Conservation (phyloP, 2,797 vertebrate genomes). For the Scarus forsteni region DNA sequence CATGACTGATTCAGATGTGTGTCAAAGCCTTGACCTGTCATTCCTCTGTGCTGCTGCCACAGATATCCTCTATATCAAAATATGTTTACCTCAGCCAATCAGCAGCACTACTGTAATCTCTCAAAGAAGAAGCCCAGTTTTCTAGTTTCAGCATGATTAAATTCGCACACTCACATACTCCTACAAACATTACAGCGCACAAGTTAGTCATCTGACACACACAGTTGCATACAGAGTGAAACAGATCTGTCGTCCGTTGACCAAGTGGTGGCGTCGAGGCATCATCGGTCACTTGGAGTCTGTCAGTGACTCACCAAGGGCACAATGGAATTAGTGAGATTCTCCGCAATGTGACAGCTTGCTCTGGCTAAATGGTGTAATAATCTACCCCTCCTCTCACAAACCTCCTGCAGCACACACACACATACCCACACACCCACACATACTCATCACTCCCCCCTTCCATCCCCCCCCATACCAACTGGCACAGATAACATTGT, state of each 20-base stretch:
- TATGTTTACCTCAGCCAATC: conserved; percentile 4
- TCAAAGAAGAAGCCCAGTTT: not conserved
- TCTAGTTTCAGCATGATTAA: not conserved
- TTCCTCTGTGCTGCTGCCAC: conserved; percentile 28
- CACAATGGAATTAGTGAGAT: conserved; percentile 84
- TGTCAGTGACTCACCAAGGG: conserved; percentile 81
- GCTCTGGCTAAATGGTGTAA: conserved; percentile 86
- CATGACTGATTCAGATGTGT: conserved; percentile 42
- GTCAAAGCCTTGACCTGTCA: conserved; percentile 46
- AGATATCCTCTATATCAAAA: conserved; percentile 20
- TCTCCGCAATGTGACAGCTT: conserved; percentile 85
- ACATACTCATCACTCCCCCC: conserved; percentile 10
- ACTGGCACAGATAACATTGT: conserved; percentile 87
- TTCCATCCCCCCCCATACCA: conserved; percentile 63
- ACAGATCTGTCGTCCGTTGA: conserved; percentile 48
- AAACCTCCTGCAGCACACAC: conserved; percentile 60
- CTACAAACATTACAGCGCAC: conserved; percentile 16
- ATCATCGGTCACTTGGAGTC: conserved; percentile 76
- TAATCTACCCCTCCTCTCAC: conserved; percentile 82
- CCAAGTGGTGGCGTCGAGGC: conserved; percentile 74
- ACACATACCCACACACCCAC: conserved; percentile 45
- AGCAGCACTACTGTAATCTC: not conserved
- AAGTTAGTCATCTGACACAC: conserved; percentile 27
- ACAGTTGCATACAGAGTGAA: conserved; percentile 22
- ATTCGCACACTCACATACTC: not conserved